These are phyloP conservation scores for Ornithoptera priamus DNA, from an alignment of 2,888 invertebrate genomes.

Conservation along the genomic window DNA sequence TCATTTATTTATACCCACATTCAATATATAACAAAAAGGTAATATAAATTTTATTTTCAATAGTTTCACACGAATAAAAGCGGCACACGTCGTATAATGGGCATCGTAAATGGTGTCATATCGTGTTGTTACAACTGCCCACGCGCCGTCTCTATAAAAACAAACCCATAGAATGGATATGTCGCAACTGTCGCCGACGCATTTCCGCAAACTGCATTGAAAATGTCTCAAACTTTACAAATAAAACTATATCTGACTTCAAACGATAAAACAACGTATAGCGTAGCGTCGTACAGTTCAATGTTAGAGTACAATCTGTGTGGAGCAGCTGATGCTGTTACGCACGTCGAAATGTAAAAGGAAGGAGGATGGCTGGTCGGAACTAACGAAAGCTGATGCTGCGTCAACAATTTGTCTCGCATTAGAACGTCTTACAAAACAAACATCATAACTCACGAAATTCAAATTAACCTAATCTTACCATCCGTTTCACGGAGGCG, in stretches of 20 bases:
- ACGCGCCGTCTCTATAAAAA: slow-evolving; percentile 62
- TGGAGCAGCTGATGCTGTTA: slow-evolving; percentile 34
- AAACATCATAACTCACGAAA: slow-evolving; percentile 76
- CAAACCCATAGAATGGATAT: slow-evolving; percentile 52
- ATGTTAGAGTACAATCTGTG: slow-evolving; percentile 9
- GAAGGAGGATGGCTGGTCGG: slow-evolving; percentile 60
- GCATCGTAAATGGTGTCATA: slow-evolving; percentile 34
- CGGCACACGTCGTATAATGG: slow-evolving; percentile 18
- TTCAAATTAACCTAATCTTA: slow-evolving; percentile 73
- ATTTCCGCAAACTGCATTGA: slow-evolving; percentile 60
- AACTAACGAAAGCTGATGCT: slow-evolving; percentile 75
- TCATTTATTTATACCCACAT: not conserved
- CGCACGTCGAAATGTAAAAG: slow-evolving; percentile 47
- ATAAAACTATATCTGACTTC: slow-evolving; percentile 30
- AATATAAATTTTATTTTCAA: not conserved
- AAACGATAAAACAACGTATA: slow-evolving; percentile 26
- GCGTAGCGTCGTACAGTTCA: slow-evolving; percentile 16
- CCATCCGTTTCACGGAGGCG: slow-evolving; percentile 59
- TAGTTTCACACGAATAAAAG: slow-evolving; percentile 17
- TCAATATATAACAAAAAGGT: not conserved
- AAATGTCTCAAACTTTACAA: slow-evolving; percentile 49
- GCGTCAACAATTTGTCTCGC: slow-evolving; percentile 76
- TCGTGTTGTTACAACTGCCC: slow-evolving; percentile 68
- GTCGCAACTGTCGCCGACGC: slow-evolving; percentile 63
- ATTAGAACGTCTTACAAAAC: slow-evolving; percentile 70